Evolutionary conservation across 2,113 vertebrate species (phyloP), one percentile per base, ranked within the genome.

Genomic region (Gopherus evgoodei): DNA sequence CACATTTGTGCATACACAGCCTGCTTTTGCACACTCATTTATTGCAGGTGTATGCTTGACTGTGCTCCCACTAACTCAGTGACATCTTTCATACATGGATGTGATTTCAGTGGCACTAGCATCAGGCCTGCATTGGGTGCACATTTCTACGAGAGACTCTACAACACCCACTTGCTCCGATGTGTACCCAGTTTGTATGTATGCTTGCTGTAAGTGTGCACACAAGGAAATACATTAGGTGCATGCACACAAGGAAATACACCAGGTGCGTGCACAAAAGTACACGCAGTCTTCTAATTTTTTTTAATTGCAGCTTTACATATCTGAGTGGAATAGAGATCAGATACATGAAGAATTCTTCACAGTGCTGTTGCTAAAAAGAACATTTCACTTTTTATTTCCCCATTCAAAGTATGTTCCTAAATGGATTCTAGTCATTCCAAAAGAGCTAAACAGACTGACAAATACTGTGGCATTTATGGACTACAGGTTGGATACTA

Each of bases 31-130:
- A 4, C 44, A 91, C 53, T 86, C 84, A 76, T 93, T 91, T 93
- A 84, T 95, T 94, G 91, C 83, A 93, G 86, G 88, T 82, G 38
- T 9, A 0, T 83, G 54, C 14, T 80, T 93, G 16, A 22, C n/a
- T 38, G 19, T 72, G 65, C n/a, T 72, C 35, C 44, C 79, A 5
- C 13, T 86, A 47, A 93, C 91, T 80, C 91, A 54, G 11, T 3
- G 81, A 54, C 82, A 14, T 49, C 53, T 87, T 84, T 47, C 94
- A 88, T 82, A 80, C 69, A 80, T 62, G 25, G 27, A 6, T 31
- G 31, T 14, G 27, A 91, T 94, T 95, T 92, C 1, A 1, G 29
- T 88, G 85, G 90, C 87, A 88, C 91, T 96, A 85, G 81, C 87
- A 78, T 89, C 83, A 79, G 49, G 0, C 29, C 8, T 69, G 16